Percentiles rank a stretch among this genome's conserved stretches.
Conservation (phyloP, 1,140 invertebrate genomes). For the Drosophila ambigua region DNA sequence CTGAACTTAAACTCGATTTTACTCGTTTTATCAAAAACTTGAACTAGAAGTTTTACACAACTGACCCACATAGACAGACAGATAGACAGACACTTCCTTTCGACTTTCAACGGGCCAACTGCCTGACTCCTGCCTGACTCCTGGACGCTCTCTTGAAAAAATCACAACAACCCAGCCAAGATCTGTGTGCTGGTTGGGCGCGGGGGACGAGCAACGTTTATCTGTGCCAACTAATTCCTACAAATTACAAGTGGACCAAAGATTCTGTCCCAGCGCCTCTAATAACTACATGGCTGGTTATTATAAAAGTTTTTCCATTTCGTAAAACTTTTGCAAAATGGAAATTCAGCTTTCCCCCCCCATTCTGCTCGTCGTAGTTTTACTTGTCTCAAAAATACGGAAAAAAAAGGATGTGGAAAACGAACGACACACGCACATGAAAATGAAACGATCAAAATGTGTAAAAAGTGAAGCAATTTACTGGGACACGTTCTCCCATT, state of each 20-base stretch:
- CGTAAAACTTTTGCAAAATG: constrained; percentile 43
- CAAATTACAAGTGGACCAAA: constrained; percentile 49
- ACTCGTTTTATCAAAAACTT: constrained; percentile 27
- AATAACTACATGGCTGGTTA: constrained; percentile 61
- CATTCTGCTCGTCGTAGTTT: too few relatives aligned
- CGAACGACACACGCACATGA: constrained; percentile 42
- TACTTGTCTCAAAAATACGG: not conserved
- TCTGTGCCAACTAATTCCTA: constrained; percentile 45
- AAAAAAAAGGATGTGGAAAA: not conserved
- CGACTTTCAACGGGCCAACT: too few relatives aligned
- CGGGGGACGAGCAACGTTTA: constrained; percentile 24
- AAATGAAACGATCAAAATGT: constrained; percentile 62
- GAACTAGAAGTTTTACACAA: constrained; percentile 13
- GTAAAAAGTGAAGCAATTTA: constrained; percentile 60
- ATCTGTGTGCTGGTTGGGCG: not conserved
- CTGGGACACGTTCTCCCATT: constrained; percentile 46
- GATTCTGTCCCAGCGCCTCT: constrained; percentile 44
- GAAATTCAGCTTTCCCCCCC: constrained; percentile 19
- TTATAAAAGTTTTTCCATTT: constrained; percentile 68
- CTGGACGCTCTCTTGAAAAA: too few relatives aligned
- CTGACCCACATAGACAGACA: constrained; percentile 22
- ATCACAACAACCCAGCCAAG: too few relatives aligned
- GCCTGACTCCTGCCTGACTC: too few relatives aligned
- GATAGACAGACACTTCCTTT: too few relatives aligned
- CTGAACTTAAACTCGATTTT: constrained; percentile 17